phyloP scores from a whole-genome alignment of 1,140 invertebrate species.

The Stegodyphus mimosarum region DNA sequence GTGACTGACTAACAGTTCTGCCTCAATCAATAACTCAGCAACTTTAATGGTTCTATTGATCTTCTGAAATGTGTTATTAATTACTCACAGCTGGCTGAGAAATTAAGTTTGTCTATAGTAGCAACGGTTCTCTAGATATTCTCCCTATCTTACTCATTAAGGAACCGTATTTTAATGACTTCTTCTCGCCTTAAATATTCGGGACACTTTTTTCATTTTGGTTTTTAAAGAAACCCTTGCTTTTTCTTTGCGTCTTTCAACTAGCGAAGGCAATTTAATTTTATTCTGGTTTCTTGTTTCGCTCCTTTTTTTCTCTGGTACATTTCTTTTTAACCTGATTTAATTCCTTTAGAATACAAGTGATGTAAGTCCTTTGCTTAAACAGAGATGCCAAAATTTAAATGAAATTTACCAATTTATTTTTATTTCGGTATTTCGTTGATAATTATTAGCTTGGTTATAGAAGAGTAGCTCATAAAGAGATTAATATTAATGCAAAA shows the following conservation, averaged over 20 bases:
- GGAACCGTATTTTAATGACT: conserved; percentile 54
- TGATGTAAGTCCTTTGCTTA: conserved; percentile 1
- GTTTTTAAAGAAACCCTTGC: conserved; percentile 19
- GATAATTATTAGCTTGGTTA: too few species aligned
- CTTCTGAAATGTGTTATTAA: conserved; percentile 57
- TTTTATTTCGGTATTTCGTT: too few species aligned
- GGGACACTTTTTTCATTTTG: conserved; percentile 4
- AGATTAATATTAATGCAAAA: too few species aligned
- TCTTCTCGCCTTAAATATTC: conserved; percentile 53
- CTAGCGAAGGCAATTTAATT: conserved; percentile 46
- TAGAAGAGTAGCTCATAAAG: too few species aligned
- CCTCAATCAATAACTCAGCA: conserved; percentile 48
- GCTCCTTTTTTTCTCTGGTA: conserved; percentile 13
- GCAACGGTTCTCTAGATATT: conserved; percentile 38
- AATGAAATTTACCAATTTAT: too few species aligned
- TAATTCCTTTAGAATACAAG: conserved; percentile 6
- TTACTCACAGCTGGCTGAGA: conserved; percentile 52
- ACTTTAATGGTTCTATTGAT: conserved; percentile 56
- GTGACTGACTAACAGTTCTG: conserved; percentile 31
- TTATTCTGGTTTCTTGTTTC: conserved; percentile 35
- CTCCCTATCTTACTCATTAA: conserved; percentile 55
- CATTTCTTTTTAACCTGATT: conserved; percentile 37
- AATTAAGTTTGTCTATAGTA: conserved; percentile 57
- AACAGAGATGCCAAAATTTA: too few species aligned
- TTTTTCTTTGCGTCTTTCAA: conserved; percentile 22